Evolutionary conservation across 2,113 vertebrate genomes (phyloP), one percentile per base, ranked within the genome.

Genomic region (Lophura nycthemera): DNA sequence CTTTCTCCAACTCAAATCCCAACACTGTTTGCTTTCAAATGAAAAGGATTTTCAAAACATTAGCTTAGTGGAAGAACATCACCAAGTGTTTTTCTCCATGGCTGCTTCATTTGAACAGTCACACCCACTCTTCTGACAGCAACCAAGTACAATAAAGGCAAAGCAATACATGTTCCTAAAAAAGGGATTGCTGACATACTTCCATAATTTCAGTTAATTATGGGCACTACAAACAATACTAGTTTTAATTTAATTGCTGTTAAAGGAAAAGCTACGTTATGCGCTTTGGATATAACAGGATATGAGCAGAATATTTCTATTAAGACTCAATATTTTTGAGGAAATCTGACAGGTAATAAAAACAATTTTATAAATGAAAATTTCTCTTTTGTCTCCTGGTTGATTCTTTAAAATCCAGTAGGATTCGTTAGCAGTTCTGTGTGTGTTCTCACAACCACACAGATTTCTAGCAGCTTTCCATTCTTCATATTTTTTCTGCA

Each of bases 111-210:
- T 94, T 92, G 76, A 96, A 79, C 96, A 94, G 32, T 88, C 86
- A 88, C 65, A 74, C 69, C 59, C 78, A 79, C 86, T 89, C 88
- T 92, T 80, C 71, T 86, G 81, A 88, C 63, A 74, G 90, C 81
- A 59, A 97, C 88, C 65, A 91, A 77, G 94, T 87, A 89, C 86
- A 83, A 97, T 94, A 93, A 95, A 93, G 52, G 90, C 94, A 96
- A 80, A 92, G 59, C 45, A 91, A 88, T 60, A 30, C 64, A 81
- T 52, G 86, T 97, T 96, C 71, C 88, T 94, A 77, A 86, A 94
- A 95, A 42, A 95, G 56, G 56, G 97, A 96, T 20, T 88, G 70
- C 47, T 94, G 75, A 94, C 65, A 88, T 77, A 87, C 75, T 92
- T 93, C 45, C 22, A 4, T 80, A 93, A 95, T 93, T 91, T 95